Evolutionary conservation across 2,797 vertebrate species (phyloP).

Genomic region (Aulostomus chinensis): DNA sequence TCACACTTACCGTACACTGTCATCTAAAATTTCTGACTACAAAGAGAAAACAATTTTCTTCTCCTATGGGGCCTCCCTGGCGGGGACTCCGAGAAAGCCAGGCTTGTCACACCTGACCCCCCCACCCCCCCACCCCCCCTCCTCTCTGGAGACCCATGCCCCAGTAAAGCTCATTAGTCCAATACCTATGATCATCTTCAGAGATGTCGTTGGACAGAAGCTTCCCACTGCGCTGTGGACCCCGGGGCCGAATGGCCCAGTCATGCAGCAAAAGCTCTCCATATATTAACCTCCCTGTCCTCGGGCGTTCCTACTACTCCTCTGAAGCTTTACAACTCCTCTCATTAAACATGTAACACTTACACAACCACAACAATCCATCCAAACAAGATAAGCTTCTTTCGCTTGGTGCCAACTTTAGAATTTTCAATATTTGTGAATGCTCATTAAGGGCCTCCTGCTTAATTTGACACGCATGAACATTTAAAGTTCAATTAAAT

Average conservation of each 20-base stretch:
- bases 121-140: constrained; percentile 35
- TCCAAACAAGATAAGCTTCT: constrained; percentile 1
- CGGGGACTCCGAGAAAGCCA: constrained; percentile 59
- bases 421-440: neutral
- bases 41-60: constrained; percentile 73
- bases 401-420: neutral
- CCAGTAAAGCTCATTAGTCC: constrained; percentile 83
- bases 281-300: constrained; percentile 76
- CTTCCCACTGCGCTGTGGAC: constrained; percentile 70
- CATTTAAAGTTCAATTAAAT: no score
- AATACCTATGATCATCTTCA: constrained; percentile 82
- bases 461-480: no score
- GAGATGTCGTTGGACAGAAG: constrained; percentile 79
- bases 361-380: constrained; percentile 24
- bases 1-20: constrained; percentile 71
- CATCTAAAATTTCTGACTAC: constrained; percentile 70
- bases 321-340: constrained; percentile 58
- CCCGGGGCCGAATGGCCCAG: constrained; percentile 71
- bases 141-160: constrained; percentile 70
- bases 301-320: constrained; percentile 53
- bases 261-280: constrained; percentile 79
- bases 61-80: constrained; percentile 60
- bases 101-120: constrained; percentile 70
- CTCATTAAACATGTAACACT: constrained; percentile 53
- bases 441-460: no score